These are phyloP conservation scores for Drosophila stalkeri DNA, from an alignment of 2,888 invertebrate genomes.

Conservation along the genomic window DNA sequence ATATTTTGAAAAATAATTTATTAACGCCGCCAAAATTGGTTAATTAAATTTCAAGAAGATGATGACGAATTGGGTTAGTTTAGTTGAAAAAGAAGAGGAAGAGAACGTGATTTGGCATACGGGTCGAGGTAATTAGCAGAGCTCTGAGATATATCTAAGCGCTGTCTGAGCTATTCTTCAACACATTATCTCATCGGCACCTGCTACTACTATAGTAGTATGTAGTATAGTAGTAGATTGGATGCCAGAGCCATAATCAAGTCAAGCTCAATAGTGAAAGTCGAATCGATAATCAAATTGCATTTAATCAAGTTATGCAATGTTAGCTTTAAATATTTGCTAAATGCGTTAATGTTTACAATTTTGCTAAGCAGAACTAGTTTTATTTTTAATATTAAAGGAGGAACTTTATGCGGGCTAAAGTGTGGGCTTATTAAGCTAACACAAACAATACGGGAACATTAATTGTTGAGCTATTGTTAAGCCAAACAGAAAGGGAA, in stretches of 20 bases:
- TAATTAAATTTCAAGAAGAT: conserved; percentile 36
- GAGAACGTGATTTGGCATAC: background rate
- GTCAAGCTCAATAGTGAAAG: conserved; percentile 14
- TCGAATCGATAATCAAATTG: background rate
- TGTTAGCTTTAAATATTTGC: background rate
- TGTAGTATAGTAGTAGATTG: too few relatives aligned
- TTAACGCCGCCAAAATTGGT: conserved; percentile 21
- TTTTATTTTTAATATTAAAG: background rate
- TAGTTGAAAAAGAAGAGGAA: background rate
- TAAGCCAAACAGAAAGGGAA: background rate
- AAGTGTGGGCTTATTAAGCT: background rate
- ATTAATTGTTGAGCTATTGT: background rate
- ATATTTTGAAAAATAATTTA: conserved; percentile 38
- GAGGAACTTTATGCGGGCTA: background rate
- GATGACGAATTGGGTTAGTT: conserved; percentile 24
- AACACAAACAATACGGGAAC: background rate
- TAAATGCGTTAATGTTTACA: background rate
- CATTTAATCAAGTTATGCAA: background rate
- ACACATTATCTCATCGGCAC: conserved; percentile 23
- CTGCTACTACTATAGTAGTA: background rate
- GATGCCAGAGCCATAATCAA: background rate
- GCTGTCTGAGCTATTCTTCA: conserved; percentile 13
- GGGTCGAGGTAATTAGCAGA: conserved; percentile 14
- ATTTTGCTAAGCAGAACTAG: background rate
- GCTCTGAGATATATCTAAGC: background rate